A percentile compares a stretch with the other conserved stretches of the same genome.
Conservation (phyloP, 2,888 invertebrate species). For the Tolmerus cingulatus region DNA sequence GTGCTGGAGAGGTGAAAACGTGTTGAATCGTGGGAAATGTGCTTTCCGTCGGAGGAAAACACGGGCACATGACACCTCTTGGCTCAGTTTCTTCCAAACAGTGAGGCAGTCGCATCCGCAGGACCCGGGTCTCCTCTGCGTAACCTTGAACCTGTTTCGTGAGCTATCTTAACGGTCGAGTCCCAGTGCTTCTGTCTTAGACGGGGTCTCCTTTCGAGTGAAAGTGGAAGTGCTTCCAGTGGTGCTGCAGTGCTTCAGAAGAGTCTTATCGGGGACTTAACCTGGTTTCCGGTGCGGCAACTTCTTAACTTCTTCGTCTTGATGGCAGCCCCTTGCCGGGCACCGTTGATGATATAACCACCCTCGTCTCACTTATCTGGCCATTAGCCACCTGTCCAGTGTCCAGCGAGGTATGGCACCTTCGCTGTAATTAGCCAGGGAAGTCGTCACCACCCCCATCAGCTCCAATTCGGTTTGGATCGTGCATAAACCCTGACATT, state of each 20-base stretch:
- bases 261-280: not conserved
- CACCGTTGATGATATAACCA: not conserved
- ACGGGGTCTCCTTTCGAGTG: not conserved
- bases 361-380: not conserved
- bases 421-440: not conserved
- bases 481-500: slow-evolving; percentile 6
- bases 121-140: not conserved
- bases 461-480: not conserved
- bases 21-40: slow-evolving; percentile 26
- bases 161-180: not conserved
- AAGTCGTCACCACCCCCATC: not conserved
- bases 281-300: not conserved
- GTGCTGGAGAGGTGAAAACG: slow-evolving; percentile 11
- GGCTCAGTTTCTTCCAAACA: slow-evolving; percentile 5
- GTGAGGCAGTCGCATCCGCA: not conserved
- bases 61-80: not conserved
- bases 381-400: not conserved
- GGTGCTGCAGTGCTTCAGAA: not conserved
- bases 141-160: slow-evolving; percentile 11
- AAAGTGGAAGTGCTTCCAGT: not conserved
- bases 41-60: slow-evolving; percentile 3
- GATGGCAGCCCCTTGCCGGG: not conserved
- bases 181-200: not conserved
- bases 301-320: too few relatives aligned
- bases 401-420: not conserved